Evolutionary conservation across 2,113 vertebrate genomes (phyloP).

Genomic region (Baryphthengus martii): DNA sequence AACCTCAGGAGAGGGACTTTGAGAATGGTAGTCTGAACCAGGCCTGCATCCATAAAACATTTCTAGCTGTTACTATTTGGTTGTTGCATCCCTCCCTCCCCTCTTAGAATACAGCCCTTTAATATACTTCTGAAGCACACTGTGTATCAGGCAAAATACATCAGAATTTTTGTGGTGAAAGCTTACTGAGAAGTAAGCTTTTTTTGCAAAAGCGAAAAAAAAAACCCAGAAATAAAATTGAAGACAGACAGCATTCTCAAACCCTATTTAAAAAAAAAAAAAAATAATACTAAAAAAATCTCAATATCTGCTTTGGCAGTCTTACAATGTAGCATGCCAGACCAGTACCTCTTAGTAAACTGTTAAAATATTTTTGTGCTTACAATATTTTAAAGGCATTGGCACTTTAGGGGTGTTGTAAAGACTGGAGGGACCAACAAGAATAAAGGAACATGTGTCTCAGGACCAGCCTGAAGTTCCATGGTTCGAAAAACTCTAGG

Average conservation of each 20-base stretch:
- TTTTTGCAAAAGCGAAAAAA: background rate
- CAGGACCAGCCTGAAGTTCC: background rate
- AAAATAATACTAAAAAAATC: background rate
- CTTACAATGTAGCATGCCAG: background rate
- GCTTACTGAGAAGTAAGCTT: background rate
- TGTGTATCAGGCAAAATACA: background rate
- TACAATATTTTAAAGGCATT: background rate
- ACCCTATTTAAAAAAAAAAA: background rate
- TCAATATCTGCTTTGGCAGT: constrained; percentile 11
- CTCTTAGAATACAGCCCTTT: background rate
- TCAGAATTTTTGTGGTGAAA: background rate
- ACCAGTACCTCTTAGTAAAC: background rate
- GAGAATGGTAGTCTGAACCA: background rate
- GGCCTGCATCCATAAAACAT: background rate
- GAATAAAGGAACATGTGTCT: background rate
- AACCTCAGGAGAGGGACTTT: background rate
- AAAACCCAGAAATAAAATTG: background rate
- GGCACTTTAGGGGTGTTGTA: background rate
- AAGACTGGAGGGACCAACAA: background rate
- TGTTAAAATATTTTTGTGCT: background rate
- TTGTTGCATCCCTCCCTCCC: background rate
- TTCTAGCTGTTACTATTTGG: background rate
- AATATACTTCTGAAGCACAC: background rate
- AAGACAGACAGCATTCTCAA: background rate
- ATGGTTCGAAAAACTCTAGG: accelerated